These are phyloP conservation scores for Yoshiicerus persimilis DNA, from an alignment of 1,140 invertebrate species.

Conservation along the genomic window DNA sequence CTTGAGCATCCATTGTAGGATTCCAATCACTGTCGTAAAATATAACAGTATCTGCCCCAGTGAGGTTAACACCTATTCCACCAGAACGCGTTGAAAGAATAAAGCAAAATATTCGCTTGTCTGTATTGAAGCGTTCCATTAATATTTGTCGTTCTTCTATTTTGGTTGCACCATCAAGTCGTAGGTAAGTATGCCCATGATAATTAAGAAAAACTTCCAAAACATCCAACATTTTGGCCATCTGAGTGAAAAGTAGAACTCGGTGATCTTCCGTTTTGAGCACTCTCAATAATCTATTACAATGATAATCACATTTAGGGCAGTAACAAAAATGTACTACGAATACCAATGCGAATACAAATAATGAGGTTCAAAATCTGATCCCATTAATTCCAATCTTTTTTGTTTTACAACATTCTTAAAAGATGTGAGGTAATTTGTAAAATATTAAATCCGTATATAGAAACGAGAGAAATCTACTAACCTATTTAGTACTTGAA, in stretches of 20 bases:
- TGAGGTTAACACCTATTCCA: slow-evolving; percentile 97
- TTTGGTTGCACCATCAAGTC: slow-evolving; percentile 93
- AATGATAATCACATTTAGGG: not conserved
- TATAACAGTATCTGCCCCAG: slow-evolving; percentile 98
- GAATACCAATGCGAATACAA: no score
- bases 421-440: no score
- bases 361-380: no score
- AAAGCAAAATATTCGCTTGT: slow-evolving; percentile 93
- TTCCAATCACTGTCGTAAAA: slow-evolving; percentile 99
- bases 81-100: slow-evolving; percentile 97
- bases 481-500: slow-evolving; percentile 39
- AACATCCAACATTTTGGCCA: slow-evolving; percentile 99
- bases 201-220: slow-evolving; percentile 95
- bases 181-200: slow-evolving; percentile 94
- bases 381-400: no score
- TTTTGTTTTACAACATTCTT: no score
- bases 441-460: no score
- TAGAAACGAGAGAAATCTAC: not conserved
- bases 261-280: slow-evolving; percentile 85
- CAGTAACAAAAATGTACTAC: no score
- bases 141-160: slow-evolving; percentile 93
- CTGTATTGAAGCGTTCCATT: slow-evolving; percentile 97
- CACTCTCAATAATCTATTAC: slow-evolving; percentile 74
- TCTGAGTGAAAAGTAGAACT: slow-evolving; percentile 99
- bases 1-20: slow-evolving; percentile 99